Evolutionary conservation across 2,888 invertebrate species (phyloP), one percentile per base, ranked within the genome.

Genomic region (Synergus laeviventris): DNA sequence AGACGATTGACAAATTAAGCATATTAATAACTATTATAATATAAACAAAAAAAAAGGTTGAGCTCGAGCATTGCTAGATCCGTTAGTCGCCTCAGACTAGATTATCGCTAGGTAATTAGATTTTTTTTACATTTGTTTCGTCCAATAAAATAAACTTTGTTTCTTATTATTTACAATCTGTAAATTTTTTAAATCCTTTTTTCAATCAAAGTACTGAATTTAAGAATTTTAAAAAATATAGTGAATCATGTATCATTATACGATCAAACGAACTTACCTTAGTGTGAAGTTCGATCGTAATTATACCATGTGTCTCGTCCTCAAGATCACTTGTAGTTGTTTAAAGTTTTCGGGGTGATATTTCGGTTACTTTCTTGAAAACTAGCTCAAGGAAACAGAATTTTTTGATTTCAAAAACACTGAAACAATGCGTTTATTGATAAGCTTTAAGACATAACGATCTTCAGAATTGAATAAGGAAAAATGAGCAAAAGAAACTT

Each of bases 101-200:
- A 73, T 73, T 54, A 73, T 76, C 66, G 74, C 61, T 76, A 31
- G 70, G 76, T 78, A 66, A 74, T 76, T 76, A 76, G 76, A 59
- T 31, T 18, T 70, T 70, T 70, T 70, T 70, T 70, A 70, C 70
- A 54, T 36, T 70, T 70, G 49, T 70, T 70, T 70, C 70, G 70
- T 70, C 49, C 70, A 70, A 49, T 45, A 24, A 49, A 70, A 70
- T 70, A 70, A 49, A 49, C 70, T 70, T 70, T 49, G 49, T 70
- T 70, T 70, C 49, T 36, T 62, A 62, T 70, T 49, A 70, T 54
- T 16, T 24, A 70, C 4, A 24, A 45, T 4, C 5, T 9, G 18
- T 12, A 7, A 36, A 2, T 49, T 39, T 24, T 16, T 16, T 16
- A 21, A 11, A 21, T 66, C 16, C 42, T 42, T 42, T 8, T 4